A percentile compares a stretch with the other conserved stretches of the same genome.
Evolutionary conservation across 2,797 vertebrate genomes (phyloP).

Genomic region (Sebastes reedi): DNA sequence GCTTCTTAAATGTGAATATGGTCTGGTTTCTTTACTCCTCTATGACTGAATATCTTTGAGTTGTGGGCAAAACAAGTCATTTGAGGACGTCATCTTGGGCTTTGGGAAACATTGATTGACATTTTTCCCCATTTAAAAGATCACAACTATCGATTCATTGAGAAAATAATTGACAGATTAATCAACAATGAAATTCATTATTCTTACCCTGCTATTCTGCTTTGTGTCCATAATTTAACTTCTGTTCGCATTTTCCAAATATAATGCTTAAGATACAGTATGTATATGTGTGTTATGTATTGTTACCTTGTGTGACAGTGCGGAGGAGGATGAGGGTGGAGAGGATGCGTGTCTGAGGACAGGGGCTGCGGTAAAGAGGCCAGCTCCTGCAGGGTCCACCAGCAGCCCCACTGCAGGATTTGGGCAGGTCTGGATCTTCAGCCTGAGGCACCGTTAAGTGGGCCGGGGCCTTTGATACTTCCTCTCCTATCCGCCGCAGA

Average conservation of each 20-base stretch:
- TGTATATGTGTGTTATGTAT: not conserved
- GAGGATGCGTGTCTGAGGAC: conserved; percentile 83
- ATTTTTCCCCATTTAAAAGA: too few relatives aligned
- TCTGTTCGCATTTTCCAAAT: not conserved
- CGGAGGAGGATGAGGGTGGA: conserved; percentile 88
- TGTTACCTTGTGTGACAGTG: conserved; percentile 89
- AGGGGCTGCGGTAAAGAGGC: conserved; percentile 85
- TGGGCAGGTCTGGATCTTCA: conserved; percentile 59
- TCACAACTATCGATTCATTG: too few relatives aligned
- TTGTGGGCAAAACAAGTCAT: too few relatives aligned
- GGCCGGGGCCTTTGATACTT: conserved; percentile 79
- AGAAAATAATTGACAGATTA: too few relatives aligned
- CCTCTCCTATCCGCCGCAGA: conserved; percentile 87
- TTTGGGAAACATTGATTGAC: too few relatives aligned
- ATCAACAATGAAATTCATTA: not conserved
- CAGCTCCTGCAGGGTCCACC: conserved; percentile 65
- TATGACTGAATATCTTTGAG: too few relatives aligned
- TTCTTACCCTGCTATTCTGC: not conserved
- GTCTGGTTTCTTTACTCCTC: too few relatives aligned
- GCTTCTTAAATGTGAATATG: too few relatives aligned
- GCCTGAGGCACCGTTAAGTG: conserved; percentile 34
- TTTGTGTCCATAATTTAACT: not conserved
- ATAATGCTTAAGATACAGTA: not conserved
- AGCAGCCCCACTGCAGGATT: conserved; percentile 25
- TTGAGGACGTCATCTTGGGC: too few relatives aligned